Base-by-base conservation (phyloP, 30 jellyfish, hydroid and myxozoan species). In the Turritopsis rubra region DNA sequence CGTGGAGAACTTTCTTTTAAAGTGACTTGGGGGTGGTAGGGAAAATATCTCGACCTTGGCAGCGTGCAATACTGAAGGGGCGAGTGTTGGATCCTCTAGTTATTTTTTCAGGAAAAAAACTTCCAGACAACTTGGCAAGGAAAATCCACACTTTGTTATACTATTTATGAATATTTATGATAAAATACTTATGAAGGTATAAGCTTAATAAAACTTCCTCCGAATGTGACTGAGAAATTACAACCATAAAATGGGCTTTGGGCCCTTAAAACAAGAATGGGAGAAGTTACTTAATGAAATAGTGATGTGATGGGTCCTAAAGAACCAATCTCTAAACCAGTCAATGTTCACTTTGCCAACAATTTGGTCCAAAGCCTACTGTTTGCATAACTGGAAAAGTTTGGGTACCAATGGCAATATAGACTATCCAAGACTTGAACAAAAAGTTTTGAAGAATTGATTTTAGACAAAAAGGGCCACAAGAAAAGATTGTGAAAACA, bases 331-430 rank as follows among this genome's bases (percentile, higher is more conserved):
- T 54, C 80, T 1, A 85, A 85, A 85, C 85, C 85, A 23, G 53
- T 27, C 16, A 78, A 78, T 85, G 91, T 78, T 23, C 74, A 85
- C 52, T 26, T 77, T 78, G 0, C 1, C 87, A 0, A 76, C 23
- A 0, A 85, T 85, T 16, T 85, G 92, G 92, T 86, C 52, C 30
- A 31, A 54, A 5, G 92, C n/a, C n/a, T n/a, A n/a, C n/a, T n/a
- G n/a, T n/a, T n/a, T n/a, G n/a, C n/a, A n/a, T n/a, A 91, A 19
- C 29, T n/a, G 75, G 29, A 22, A 76, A 85, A 23, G 79, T 85
- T 24, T 52, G 22, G 29, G 28, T 85, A n/a, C 85, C 91, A 22
- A 78, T 85, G n/a, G n/a, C n/a, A n/a, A n/a, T n/a, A n/a, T n/a
- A n/a, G n/a, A n/a, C n/a, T n/a, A n/a, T n/a, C n/a, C n/a, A n/a